Evolutionary conservation across 2,113 vertebrate species (phyloP), one percentile per base, ranked within the genome.

Genomic region (Rostratula benghalensis): DNA sequence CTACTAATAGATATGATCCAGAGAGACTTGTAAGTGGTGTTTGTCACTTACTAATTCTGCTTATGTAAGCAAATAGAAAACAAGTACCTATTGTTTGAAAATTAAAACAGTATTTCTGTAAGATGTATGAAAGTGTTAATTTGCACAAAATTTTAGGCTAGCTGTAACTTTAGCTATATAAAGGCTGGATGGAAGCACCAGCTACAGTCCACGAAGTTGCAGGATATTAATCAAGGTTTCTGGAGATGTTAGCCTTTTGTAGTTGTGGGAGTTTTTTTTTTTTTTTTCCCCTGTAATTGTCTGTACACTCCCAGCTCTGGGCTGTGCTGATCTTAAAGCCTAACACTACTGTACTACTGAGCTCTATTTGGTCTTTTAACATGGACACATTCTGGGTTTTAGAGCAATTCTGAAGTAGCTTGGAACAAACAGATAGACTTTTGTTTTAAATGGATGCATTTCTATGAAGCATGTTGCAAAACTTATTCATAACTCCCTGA

Each of bases 1-100:
- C 98, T 99, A 39, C 91, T 99, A 20, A 97, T 99, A 84, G 98
- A 99, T 91, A 98, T 99, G 98, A 98, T 99, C 94, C 98, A 99
- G 92, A 99, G 98, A 97, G 98, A 99, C 83, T 95, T 99, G 99
- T 99, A 97, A 98, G 99, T 98, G 35, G 19, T 77, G 33, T 45
- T 68, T 74, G 37, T 24, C 73, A 35, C 69, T 37, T 61, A 53
- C 7, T 51, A 45, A 41, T 87, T 61, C 83, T 87, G 59, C 8
- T 50, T 45, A 14, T 25, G 18, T 31, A 28, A 46, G 33, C 13
- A 37, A 65, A 60, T 4, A 50, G 60, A 25, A 65, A 85, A 50
- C 4, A 14, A 41, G 14, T 35, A n/a, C 7, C 7, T 0, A 1
- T 10, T 48, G 33, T 43, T 79, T 5, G 41, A 50, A 70, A 90